These are phyloP conservation scores for Trochalopteron elliotii DNA, from an alignment of 2,113 vertebrate species.

Conservation along the genomic window DNA sequence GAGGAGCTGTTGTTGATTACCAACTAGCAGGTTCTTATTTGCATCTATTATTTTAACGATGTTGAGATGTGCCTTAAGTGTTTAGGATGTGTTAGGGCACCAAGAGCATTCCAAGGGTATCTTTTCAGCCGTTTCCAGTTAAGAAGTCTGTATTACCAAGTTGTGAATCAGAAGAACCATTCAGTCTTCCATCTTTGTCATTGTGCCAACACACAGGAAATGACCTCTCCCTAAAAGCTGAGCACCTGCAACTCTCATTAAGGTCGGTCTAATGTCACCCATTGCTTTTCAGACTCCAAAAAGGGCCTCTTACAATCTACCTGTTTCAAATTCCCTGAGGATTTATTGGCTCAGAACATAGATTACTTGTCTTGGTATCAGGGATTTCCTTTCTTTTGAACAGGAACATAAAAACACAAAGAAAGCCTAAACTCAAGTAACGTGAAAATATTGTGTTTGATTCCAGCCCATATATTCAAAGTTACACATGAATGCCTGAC, in stretches of 20 bases:
- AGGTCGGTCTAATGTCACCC: not conserved
- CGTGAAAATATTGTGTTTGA: slow-evolving; percentile 56
- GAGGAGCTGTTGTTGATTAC: not conserved
- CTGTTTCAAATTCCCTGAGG: slow-evolving; percentile 46
- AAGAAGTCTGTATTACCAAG: not conserved
- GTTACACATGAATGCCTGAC: slow-evolving; percentile 35
- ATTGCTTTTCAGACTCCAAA: slow-evolving; percentile 25
- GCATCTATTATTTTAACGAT: not conserved
- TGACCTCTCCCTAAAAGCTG: slow-evolving; percentile 22
- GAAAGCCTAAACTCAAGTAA: slow-evolving; percentile 44
- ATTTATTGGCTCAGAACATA: slow-evolving; percentile 54
- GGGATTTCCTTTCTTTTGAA: slow-evolving; percentile 62
- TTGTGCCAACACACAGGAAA: slow-evolving; percentile 48
- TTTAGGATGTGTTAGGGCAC: not conserved
- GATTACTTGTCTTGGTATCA: slow-evolving; percentile 55
- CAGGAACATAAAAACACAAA: slow-evolving; percentile 49
- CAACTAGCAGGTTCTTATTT: slow-evolving; percentile 3
- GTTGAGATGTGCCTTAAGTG: not conserved
- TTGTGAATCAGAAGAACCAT: slow-evolving; percentile 39
- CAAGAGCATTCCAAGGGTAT: not conserved
- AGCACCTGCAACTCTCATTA: slow-evolving; percentile 55
- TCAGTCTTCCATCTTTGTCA: slow-evolving; percentile 41
- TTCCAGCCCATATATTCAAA: slow-evolving; percentile 27
- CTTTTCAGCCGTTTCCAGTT: not conserved
- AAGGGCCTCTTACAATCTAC: slow-evolving; percentile 48